Base-by-base conservation (phyloP, 2,888 invertebrate genomes). In the Schizotus pectinicornis region DNA sequence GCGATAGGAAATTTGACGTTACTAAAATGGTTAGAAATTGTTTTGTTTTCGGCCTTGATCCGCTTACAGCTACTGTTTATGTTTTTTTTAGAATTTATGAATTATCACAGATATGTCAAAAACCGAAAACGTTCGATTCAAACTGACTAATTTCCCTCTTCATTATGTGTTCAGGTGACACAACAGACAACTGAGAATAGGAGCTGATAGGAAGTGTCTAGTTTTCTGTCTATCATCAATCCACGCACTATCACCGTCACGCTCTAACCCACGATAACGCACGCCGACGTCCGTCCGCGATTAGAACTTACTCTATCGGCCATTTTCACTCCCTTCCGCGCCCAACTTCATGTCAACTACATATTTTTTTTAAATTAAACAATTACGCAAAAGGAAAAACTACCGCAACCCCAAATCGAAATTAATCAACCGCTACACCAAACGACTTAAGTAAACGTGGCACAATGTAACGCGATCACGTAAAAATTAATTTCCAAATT, bases 1-100 rank as follows among this genome's bases (percentile, higher is more conserved):
- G 73, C 71, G 67, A 72, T 74, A 75, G 75, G 70, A 75, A 73
- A 74, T 75, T 77, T 76, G 77, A 78, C 77, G 77, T 77, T 49
- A 56, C 49, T 56, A 42, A 41, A 56, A 56, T 55, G 62, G 57
- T 64, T 62, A 67, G 64, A 65, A 68, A 68, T 62, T 63, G 49
- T 57, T 60, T 62, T 59, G 52, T 63, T 52, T 58, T 49, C 57
- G 59, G 43, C 58, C 56, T 48, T 45, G 45, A 37, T 45, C 36
- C 34, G 36, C 52, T 52, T 51, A 56, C 52, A 48, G 12, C 31
- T 42, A 38, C 37, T 38, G 30, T 34, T 52, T 53, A 31, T 46
- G 43, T 56, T 58, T 45, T 61, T 49, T 72, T 75, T 75, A 76
- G 72, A 73, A 73, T 72, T 74, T 72, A 67, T 50, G 61, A 65